A percentile compares a stretch with the other conserved stretches of the same genome.
These are phyloP conservation scores for Octodon degus DNA, from an alignment of 2,113 vertebrate species.

Conservation along the genomic window DNA sequence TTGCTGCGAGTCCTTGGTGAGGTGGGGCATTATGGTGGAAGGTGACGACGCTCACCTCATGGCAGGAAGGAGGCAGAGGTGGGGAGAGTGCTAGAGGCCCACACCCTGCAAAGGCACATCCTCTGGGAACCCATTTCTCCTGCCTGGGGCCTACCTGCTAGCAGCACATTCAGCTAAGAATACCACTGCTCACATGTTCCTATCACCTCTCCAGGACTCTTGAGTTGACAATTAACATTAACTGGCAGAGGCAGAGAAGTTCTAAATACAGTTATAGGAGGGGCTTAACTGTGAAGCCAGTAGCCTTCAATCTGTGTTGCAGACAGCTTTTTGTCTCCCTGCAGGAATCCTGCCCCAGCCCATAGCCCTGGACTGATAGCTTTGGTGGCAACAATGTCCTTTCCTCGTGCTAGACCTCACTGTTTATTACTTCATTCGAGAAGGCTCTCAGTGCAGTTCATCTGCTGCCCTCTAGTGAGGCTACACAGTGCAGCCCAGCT, in stretches of 20 bases:
- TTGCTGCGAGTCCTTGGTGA: not conserved
- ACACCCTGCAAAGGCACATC: not conserved
- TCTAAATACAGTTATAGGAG: too few relatives aligned
- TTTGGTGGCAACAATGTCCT: not conserved
- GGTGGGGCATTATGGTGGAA: not conserved
- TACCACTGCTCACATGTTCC: not conserved
- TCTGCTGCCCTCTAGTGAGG: conserved; percentile 49
- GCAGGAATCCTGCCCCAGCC: not conserved
- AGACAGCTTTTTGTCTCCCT: not conserved
- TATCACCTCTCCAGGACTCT: not conserved
- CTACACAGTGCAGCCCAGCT: not conserved
- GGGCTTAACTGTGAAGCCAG: not conserved
- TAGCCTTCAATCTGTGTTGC: not conserved
- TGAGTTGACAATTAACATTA: not conserved
- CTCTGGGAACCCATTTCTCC: not conserved
- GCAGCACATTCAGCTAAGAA: not conserved
- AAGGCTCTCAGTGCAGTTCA: not conserved
- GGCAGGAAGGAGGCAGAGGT: not conserved
- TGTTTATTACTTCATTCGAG: not conserved
- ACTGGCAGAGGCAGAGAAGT: not conserved
- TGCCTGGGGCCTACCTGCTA: not conserved
- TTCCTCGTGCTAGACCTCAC: not conserved
- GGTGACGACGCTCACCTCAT: not conserved
- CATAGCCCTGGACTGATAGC: not conserved
- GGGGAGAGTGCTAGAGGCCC: not conserved